Evolutionary conservation across 1,140 invertebrate species (phyloP).

Genomic region (Bombus consobrinus): DNA sequence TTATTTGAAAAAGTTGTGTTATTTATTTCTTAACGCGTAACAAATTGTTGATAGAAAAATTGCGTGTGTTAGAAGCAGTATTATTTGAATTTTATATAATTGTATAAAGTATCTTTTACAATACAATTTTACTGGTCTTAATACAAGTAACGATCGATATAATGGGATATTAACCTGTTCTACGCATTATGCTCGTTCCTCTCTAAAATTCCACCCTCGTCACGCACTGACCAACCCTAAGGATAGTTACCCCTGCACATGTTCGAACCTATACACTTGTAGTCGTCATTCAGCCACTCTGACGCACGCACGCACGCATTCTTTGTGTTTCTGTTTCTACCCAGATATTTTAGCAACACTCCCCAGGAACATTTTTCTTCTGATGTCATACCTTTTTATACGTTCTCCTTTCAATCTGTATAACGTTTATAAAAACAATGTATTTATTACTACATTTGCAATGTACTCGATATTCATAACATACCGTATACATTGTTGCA

Average conservation of each 20-base stretch:
- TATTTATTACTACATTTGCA: background rate
- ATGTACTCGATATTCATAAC: too few relatives aligned
- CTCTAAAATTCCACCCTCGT: background rate
- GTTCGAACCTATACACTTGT: background rate
- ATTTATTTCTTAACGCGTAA: too few relatives aligned
- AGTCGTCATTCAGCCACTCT: background rate
- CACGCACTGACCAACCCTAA: constrained; percentile 26
- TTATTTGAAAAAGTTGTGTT: too few relatives aligned
- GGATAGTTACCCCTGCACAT: background rate
- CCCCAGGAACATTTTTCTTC: background rate
- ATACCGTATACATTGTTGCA: too few relatives aligned
- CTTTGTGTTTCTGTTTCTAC: constrained; percentile 8
- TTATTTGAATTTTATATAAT: background rate
- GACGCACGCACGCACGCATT: background rate
- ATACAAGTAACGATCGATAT: background rate
- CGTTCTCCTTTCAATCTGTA: background rate
- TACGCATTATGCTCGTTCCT: background rate
- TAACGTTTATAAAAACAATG: background rate
- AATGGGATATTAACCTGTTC: background rate
- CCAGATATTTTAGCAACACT: constrained; percentile 7
- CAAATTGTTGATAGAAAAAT: background rate
- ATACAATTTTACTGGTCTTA: background rate
- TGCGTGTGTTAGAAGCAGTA: too few relatives aligned
- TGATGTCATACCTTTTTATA: background rate
- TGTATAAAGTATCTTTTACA: background rate